These are phyloP conservation scores for Drosophila meridionalis DNA, from an alignment of 2,888 invertebrate genomes.

Conservation along the genomic window DNA sequence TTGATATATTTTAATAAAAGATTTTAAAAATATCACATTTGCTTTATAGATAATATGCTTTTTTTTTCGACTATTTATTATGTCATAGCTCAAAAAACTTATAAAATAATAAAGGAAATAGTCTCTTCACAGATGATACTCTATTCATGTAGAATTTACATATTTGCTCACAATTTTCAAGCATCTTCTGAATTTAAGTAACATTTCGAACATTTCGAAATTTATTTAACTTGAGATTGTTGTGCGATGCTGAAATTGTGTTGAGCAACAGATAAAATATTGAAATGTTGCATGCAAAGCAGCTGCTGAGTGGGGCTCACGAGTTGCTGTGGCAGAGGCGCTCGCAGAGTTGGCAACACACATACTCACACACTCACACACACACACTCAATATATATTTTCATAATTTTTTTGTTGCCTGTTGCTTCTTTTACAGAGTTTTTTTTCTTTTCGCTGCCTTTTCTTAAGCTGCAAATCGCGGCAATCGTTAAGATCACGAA, in stretches of 20 bases:
- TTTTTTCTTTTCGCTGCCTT: slow-evolving; percentile 41
- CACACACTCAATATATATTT: slow-evolving; percentile 49
- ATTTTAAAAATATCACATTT: background rate
- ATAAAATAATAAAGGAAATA: too few relatives aligned
- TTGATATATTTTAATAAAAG: too few relatives aligned
- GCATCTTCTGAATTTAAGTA: background rate
- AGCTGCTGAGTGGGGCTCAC: slow-evolving; percentile 46
- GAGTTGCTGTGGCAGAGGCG: slow-evolving; percentile 37
- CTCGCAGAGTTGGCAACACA: slow-evolving; percentile 12
- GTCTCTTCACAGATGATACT: background rate
- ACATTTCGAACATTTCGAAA: background rate
- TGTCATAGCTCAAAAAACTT: too few relatives aligned
- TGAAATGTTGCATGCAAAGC: slow-evolving; percentile 49
- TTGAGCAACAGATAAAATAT: slow-evolving; percentile 6
- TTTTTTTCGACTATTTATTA: too few relatives aligned
- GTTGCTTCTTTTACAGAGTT: slow-evolving; percentile 31
- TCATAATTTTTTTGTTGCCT: slow-evolving; percentile 51
- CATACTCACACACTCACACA: slow-evolving; percentile 13
- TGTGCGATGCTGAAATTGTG: slow-evolving; percentile 2
- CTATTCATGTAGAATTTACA: background rate
- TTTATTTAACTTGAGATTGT: background rate
- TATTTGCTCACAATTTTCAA: background rate
- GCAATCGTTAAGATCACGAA: slow-evolving; percentile 85
- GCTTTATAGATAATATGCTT: too few relatives aligned
- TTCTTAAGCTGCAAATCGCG: slow-evolving; percentile 81